phyloP scores from a whole-genome alignment of 2,797 vertebrate genomes.

The Myotis pilosus region DNA sequence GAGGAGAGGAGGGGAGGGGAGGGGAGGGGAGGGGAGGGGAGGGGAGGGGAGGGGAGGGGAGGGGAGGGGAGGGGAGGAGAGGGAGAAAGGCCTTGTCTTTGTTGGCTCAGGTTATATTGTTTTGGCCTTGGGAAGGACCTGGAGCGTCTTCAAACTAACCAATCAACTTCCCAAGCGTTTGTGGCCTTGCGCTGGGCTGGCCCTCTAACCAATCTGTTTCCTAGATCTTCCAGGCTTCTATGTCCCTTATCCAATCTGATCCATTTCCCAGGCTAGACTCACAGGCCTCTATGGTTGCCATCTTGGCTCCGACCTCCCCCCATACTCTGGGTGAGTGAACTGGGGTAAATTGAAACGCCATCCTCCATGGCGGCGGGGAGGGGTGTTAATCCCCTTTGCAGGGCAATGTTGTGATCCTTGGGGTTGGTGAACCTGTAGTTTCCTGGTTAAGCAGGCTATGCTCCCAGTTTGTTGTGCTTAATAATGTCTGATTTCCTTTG shows the following conservation, averaged over 20 bases:
- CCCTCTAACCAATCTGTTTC: not conserved
- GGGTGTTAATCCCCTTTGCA: not conserved
- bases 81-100: not conserved
- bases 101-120: not conserved
- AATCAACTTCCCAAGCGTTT: not conserved
- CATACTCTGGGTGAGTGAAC: not conserved
- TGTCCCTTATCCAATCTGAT: not conserved
- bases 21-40: no score
- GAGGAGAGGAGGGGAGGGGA: no score
- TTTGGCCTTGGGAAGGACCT: not conserved
- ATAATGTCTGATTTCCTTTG: not conserved
- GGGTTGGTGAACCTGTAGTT: not conserved
- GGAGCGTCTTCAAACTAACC: not conserved
- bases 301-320: not conserved
- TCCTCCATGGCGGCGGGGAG: not conserved
- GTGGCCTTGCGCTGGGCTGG: not conserved
- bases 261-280: not conserved
- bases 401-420: not conserved
- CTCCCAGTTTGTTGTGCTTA: not conserved
- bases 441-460: not conserved
- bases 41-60: rapidly evolving
- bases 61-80: no score
- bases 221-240: not conserved
- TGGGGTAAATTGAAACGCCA: not conserved
- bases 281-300: not conserved